phyloP scores from a whole-genome alignment of 2,888 invertebrate genomes.

The Trypoxylon attenuatum region DNA sequence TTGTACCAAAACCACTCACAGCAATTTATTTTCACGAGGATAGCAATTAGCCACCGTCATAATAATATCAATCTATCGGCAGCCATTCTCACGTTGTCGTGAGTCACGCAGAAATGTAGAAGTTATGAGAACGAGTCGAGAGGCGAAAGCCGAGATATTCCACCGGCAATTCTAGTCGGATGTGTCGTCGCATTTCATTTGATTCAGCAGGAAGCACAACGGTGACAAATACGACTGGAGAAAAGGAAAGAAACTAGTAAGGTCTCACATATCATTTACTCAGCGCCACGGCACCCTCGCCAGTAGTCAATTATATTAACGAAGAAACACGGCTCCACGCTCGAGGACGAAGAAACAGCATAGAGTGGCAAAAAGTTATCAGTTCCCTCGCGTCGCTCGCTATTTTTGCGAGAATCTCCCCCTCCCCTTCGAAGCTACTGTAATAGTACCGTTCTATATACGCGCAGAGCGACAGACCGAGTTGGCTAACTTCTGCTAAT shows the following conservation, averaged over 20 bases:
- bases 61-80: too few species aligned
- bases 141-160: too few species aligned
- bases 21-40: slow-evolving; percentile 40
- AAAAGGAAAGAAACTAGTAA: slow-evolving; percentile 19
- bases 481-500: slow-evolving; percentile 68
- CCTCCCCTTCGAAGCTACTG: slow-evolving; percentile 4
- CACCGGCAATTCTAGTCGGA: slow-evolving; percentile 38
- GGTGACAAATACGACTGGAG: slow-evolving; percentile 17
- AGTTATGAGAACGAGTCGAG: too few species aligned
- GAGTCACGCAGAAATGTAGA: too few species aligned
- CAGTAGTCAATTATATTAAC: slow-evolving; percentile 53
- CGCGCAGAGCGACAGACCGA: too few species aligned
- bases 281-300: slow-evolving; percentile 43
- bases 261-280: slow-evolving; percentile 50
- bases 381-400: slow-evolving; percentile 38
- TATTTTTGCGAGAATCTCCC: slow-evolving; percentile 26
- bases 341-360: slow-evolving; percentile 13
- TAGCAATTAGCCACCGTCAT: background rate
- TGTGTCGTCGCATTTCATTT: slow-evolving; percentile 33
- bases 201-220: slow-evolving; percentile 33
- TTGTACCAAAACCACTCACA: slow-evolving; percentile 28
- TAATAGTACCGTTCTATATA: too few species aligned
- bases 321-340: slow-evolving; percentile 57
- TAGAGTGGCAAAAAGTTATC: slow-evolving; percentile 45
- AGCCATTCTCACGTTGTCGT: too few species aligned